Base-by-base conservation (phyloP, 1,140 invertebrate genomes). In the Rhagoletis pomonella region DNA sequence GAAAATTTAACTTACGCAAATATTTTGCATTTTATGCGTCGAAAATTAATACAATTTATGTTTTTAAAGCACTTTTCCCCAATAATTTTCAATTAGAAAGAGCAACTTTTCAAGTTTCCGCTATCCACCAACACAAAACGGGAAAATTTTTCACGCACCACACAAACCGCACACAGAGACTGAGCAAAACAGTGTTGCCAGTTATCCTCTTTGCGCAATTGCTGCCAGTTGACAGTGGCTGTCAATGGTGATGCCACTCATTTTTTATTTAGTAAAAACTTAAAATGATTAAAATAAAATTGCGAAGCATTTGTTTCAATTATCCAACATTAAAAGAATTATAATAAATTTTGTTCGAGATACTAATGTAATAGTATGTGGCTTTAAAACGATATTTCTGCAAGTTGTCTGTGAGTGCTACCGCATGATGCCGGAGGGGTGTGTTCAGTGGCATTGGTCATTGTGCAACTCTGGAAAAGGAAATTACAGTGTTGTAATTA, bases 131-230 rank as follows among this genome's bases (percentile, higher is more conserved):
- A 81, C 73, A 81, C 47, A 55, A 81, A 81, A 58, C 47, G 47
- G 47, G 47, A 81, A 77, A 81, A 81, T 81, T 81, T 81, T 81
- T 81, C 73, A 81, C 47, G 73, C 47, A 81, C 73, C 73, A 81
- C 73, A 81, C 73, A 81, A 81, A 81, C 73, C 73, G 47, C 47
- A 81, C 73, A 81, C 73, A 55, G 47, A 81, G 19, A 81, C 73
- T 81, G 73, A 81, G 10, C 47, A 81, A 81, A 81, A 81, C 73
- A 81, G 73, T 47, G 73, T 81, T 81, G 73, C 73, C 73, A 81
- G 47, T 55, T 58, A 29, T 55, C 4, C 4, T n/a, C 19, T 29
- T 55, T 50, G 17, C 44, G 47, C 14, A 2, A 19, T 19, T 55
- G 44, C 7, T n/a, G 73, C 73, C 6, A 4, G 5, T 55, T 81